Percentiles rank a stretch among this genome's conserved stretches.
Evolutionary conservation across 2,888 invertebrate species (phyloP).

Genomic region (Aphelenchoides bicaudatus): DNA sequence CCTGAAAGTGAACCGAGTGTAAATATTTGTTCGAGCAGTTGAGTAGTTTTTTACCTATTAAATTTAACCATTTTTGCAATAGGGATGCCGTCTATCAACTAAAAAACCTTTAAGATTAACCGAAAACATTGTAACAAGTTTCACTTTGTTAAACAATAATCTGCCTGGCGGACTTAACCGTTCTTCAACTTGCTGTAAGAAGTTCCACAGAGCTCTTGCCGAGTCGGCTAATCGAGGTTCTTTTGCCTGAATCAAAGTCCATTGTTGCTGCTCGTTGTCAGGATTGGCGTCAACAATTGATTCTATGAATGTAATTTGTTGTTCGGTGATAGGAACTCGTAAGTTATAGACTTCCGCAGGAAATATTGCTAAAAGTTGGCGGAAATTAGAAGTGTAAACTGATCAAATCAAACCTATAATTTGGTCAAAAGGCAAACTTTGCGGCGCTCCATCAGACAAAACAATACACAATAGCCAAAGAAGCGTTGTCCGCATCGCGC

Average conservation of each 20-base stretch:
- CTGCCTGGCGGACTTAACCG: constrained; percentile 3
- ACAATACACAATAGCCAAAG: too few relatives aligned
- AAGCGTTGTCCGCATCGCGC: too few relatives aligned
- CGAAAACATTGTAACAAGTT: neutral
- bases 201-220: neutral
- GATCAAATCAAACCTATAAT: neutral
- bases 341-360: constrained; percentile 1
- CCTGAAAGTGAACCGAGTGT: too few relatives aligned
- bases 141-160: neutral
- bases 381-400: neutral
- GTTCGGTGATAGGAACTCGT: neutral
- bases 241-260: neutral
- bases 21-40: too few relatives aligned
- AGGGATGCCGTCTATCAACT: constrained; percentile 9
- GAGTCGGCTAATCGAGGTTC: neutral
- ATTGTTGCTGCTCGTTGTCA: constrained; percentile 1
- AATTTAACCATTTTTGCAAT: too few relatives aligned
- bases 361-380: neutral
- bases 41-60: too few relatives aligned
- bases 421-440: neutral
- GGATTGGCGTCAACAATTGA: neutral
- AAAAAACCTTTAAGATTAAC: neutral
- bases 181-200: neutral
- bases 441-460: too few relatives aligned
- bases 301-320: neutral